Conservation (phyloP, 2,888 invertebrate genomes). For the Cephus pulcher region DNA sequence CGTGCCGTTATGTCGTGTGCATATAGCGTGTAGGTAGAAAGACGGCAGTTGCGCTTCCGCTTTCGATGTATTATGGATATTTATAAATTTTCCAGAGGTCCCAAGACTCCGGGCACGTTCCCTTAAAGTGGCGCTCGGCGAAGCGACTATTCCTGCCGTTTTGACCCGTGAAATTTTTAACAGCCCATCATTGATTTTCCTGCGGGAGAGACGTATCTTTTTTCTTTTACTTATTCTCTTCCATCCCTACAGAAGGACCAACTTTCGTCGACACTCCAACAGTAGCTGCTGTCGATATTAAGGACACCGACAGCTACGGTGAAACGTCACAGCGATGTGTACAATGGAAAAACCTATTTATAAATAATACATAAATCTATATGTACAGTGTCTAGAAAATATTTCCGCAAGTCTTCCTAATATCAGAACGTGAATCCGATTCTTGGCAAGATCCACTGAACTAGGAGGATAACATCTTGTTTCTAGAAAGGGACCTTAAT, state of each 20-base stretch:
- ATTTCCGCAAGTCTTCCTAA: not conserved
- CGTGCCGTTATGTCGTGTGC: conserved; percentile 27
- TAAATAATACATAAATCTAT: not conserved
- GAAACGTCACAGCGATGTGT: not conserved
- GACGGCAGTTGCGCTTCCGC: conserved; percentile 16
- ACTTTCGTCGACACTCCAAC: not conserved
- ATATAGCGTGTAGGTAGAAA: conserved; percentile 2
- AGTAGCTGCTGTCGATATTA: not conserved
- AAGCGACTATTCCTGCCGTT: conserved; percentile 50
- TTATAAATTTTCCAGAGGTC: conserved; percentile 52
- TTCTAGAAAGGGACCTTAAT: conserved; percentile 33
- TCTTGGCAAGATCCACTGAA: not conserved
- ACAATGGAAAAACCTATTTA: not conserved
- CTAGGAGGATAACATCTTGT: not conserved
- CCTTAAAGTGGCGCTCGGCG: conserved; percentile 27
- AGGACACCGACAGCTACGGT: not conserved
- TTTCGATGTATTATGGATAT: conserved; percentile 53
- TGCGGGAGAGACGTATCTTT: not conserved
- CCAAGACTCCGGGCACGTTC: conserved; percentile 18
- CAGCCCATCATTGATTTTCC: conserved; percentile 56
- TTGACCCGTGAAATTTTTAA: conserved; percentile 57
- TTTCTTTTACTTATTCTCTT: not conserved
- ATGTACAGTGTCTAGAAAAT: not conserved
- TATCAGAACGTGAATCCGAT: not conserved
- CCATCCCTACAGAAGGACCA: not conserved